Percentiles rank a stretch among this genome's conserved stretches.
Conservation (phyloP, 1,140 invertebrate species). For the Dermatophagoides farinae region DNA sequence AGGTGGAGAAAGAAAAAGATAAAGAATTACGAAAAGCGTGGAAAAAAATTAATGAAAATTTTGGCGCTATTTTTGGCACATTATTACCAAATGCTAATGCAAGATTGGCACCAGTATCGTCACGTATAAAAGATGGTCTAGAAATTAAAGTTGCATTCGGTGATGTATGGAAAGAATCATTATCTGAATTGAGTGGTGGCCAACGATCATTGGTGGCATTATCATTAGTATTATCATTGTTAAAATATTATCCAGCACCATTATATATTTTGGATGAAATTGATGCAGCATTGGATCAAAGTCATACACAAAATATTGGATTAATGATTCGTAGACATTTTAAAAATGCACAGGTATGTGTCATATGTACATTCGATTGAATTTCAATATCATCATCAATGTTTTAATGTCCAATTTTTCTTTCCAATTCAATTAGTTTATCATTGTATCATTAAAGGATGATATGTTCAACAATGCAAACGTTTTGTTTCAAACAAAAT, state of each 20-base stretch:
- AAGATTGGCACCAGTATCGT: slow-evolving; percentile 52
- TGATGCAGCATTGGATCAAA: slow-evolving; percentile 91
- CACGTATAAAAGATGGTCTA: slow-evolving; percentile 57
- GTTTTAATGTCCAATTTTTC: slow-evolving; percentile 1
- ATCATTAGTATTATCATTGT: slow-evolving; percentile 83
- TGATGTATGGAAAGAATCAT: slow-evolving; percentile 81
- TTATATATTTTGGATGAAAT: slow-evolving; percentile 98
- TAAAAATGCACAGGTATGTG: slow-evolving; percentile 71
- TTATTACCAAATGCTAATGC: slow-evolving; percentile 73
- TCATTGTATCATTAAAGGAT: slow-evolving; percentile 95
- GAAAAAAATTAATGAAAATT: slow-evolving; percentile 52
- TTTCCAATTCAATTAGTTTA: slow-evolving; percentile 50
- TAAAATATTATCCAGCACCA: slow-evolving; percentile 91
- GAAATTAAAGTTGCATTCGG: slow-evolving; percentile 66
- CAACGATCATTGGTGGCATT: slow-evolving; percentile 88
- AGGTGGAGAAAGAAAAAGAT: slow-evolving; percentile 74
- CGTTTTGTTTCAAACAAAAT: slow-evolving; percentile 82
- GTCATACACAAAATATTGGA: slow-evolving; percentile 97
- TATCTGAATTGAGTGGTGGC: slow-evolving; percentile 86
- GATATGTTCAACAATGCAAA: slow-evolving; percentile 99
- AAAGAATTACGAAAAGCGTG: slow-evolving; percentile 55
- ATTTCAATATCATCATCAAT: no score
- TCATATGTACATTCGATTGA: background rate
- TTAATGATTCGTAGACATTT: slow-evolving; percentile 86
- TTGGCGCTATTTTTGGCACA: slow-evolving; percentile 84